A percentile compares a stretch with the other conserved stretches of the same genome.
phyloP scores from a whole-genome alignment of 2,113 vertebrate genomes.

The Leptodactylus fuscus region DNA sequence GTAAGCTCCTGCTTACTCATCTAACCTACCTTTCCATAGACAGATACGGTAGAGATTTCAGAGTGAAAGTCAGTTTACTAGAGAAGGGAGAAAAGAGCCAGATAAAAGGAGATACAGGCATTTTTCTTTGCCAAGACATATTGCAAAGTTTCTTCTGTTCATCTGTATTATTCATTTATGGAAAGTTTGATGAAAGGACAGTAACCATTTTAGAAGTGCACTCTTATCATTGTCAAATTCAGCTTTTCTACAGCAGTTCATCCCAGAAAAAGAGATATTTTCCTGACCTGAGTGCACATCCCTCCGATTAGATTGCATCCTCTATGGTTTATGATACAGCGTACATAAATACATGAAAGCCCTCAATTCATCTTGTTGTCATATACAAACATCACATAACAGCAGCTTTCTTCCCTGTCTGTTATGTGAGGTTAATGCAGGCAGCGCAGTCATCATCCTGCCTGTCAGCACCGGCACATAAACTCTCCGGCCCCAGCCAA shows the following conservation, averaged over 20 bases:
- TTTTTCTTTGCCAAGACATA: too few relatives aligned
- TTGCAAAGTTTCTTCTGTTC: too few relatives aligned
- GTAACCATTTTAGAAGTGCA: too few relatives aligned
- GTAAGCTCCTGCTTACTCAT: too few relatives aligned
- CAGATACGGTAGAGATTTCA: too few relatives aligned
- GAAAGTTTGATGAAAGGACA: too few relatives aligned
- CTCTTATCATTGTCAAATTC: not conserved
- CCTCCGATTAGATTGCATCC: constrained; percentile 63
- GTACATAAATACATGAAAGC: constrained; percentile 60
- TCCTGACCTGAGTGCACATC: not conserved
- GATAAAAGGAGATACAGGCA: too few relatives aligned
- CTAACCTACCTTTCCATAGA: too few relatives aligned
- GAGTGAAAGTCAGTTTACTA: too few relatives aligned
- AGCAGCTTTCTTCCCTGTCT: constrained; percentile 51
- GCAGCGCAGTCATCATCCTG: constrained; percentile 69
- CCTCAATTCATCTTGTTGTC: constrained; percentile 70
- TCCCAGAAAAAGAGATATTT: not conserved
- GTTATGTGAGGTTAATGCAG: constrained; percentile 68
- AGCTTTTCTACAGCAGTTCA: not conserved
- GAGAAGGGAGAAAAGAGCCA: too few relatives aligned
- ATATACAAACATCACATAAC: constrained; percentile 61
- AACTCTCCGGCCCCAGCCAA: constrained; percentile 68
- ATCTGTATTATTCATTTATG: too few relatives aligned
- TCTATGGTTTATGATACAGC: constrained; percentile 64
- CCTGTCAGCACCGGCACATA: constrained; percentile 70